These are phyloP conservation scores for Phycodurus eques DNA, from an alignment of 2,113 vertebrate species.

Conservation along the genomic window DNA sequence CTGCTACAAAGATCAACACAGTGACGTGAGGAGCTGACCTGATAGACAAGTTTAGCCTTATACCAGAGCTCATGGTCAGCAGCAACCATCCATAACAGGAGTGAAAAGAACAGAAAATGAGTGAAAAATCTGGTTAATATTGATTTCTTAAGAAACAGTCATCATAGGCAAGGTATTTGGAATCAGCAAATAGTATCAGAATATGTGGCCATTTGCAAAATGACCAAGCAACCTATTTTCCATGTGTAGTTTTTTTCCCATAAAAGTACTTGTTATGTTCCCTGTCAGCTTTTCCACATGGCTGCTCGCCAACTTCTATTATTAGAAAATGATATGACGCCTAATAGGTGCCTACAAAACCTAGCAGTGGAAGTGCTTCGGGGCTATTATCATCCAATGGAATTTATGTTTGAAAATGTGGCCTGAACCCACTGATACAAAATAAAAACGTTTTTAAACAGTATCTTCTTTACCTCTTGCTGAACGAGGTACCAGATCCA, in stretches of 20 bases:
- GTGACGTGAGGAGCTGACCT: slow-evolving; percentile 34
- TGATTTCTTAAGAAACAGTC: slow-evolving; percentile 34
- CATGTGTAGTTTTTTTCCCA: slow-evolving; percentile 43
- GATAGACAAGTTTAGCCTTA: slow-evolving; percentile 39
- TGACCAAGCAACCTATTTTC: slow-evolving; percentile 48
- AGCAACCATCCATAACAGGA: slow-evolving; percentile 41
- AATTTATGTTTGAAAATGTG: neutral
- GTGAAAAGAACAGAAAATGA: slow-evolving; percentile 38
- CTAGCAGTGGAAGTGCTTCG: neutral
- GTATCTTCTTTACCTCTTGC: neutral
- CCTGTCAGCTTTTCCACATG: slow-evolving; percentile 14
- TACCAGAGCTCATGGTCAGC: slow-evolving; percentile 26
- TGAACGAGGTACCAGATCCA: too few relatives aligned
- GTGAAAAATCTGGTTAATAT: slow-evolving; percentile 36
- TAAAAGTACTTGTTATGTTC: slow-evolving; percentile 47
- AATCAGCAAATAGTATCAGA: slow-evolving; percentile 38
- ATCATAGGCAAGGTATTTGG: slow-evolving; percentile 51
- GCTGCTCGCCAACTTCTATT: slow-evolving; percentile 1
- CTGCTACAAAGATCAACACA: slow-evolving; percentile 5
- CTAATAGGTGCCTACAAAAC: neutral
- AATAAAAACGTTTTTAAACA: neutral
- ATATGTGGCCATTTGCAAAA: slow-evolving; percentile 52
- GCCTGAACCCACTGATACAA: neutral
- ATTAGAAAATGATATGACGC: neutral
- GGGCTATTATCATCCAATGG: neutral